phyloP scores from a whole-genome alignment of 2,888 invertebrate species.

The Serripes groenlandicus region DNA sequence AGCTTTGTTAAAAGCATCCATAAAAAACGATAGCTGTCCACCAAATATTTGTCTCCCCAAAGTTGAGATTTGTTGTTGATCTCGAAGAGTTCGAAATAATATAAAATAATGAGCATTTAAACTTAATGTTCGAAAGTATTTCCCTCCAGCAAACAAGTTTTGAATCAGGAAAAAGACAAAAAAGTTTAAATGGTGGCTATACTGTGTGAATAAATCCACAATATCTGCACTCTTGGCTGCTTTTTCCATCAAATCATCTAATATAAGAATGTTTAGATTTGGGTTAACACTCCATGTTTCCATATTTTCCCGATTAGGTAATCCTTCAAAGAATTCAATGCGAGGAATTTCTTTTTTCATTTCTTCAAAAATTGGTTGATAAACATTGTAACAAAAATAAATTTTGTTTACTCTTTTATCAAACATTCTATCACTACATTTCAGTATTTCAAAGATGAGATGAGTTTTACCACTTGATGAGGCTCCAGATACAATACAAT shows the following conservation, averaged over 20 bases:
- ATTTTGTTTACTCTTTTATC: constrained; percentile 29
- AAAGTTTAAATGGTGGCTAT: background rate
- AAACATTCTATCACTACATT: background rate
- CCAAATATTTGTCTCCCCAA: no score
- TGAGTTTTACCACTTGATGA: constrained; percentile 3
- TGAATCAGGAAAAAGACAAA: background rate
- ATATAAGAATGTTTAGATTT: background rate
- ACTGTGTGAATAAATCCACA: background rate
- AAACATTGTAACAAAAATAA: constrained; percentile 29
- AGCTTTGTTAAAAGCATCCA: constrained; percentile 2
- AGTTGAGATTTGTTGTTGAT: background rate
- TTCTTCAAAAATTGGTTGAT: constrained; percentile 3
- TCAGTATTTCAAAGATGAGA: constrained; percentile 4
- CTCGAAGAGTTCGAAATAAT: background rate
- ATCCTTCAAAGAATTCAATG: constrained; percentile 6
- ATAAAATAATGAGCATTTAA: background rate
- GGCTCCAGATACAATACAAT: background rate
- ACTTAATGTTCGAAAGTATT: background rate
- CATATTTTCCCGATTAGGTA: constrained; percentile 1
- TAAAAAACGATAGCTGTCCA: background rate
- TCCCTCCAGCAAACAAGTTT: background rate
- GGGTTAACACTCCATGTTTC: background rate
- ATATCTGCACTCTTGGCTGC: background rate
- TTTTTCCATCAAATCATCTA: background rate
- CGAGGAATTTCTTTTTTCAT: constrained; percentile 1